Base-by-base conservation (phyloP, 2,797 vertebrate genomes). In the Bradypodion ventrale region DNA sequence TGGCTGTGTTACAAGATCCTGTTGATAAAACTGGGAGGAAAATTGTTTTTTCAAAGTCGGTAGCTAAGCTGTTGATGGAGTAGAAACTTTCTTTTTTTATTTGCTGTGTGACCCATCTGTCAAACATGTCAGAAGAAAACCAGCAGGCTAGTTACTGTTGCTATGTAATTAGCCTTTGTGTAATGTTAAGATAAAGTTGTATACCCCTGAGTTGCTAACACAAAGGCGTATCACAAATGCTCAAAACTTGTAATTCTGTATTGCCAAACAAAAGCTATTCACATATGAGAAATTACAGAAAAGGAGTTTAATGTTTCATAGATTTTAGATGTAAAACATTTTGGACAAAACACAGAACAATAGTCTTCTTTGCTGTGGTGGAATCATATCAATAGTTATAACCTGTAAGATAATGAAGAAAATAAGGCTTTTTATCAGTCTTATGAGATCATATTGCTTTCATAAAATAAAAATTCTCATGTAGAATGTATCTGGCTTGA, bases 101-200 rank as follows among this genome's bases (percentile, higher is more conserved):
- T 90, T 80, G 89, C 86, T 87, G 75, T 84, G 84, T 89, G 90
- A 91, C 84, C 85, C 49, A 85, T 91, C 82, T 87, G 83, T 94
- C 92, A 89, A 87, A 87, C 78, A 75, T 87, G 89, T 91, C 90
- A 90, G 92, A 90, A 93, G 87, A 87, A 90, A 94, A 92, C 91
- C 68, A 88, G 75, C 73, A 83, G 82, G 87, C 16, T 95, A 91
- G 93, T 89, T 92, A 96, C 93, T 85, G 94, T 95, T 94, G 92
- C 95, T 81, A 83, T 85, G 84, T 86, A 93, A 94, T 93, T 93
- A 81, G 85, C 46, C 83, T 87, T 84, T 70, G 81, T 87, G 21
- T 74, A 87, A 86, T 63, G 68, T 63, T 92, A 87, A 89, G 87
- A 92, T 81, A 82, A 93, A 84, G 87, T 89, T 88, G 90, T 90